Evolutionary conservation across 1,140 invertebrate genomes (phyloP).

Genomic region (Ceratoteleas bidentatus): DNA sequence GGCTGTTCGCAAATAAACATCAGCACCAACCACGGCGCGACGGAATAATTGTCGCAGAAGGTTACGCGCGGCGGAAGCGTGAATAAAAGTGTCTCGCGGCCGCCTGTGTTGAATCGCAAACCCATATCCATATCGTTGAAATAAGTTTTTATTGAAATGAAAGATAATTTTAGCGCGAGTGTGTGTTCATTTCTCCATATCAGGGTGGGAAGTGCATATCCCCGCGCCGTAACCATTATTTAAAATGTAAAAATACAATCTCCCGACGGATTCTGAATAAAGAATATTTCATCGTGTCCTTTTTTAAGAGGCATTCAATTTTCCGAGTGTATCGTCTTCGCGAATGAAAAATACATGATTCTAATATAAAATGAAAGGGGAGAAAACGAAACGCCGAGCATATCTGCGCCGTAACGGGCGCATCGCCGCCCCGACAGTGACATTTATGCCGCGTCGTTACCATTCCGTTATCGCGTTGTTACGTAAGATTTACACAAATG

Average conservation of each 20-base stretch:
- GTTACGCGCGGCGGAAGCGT: background rate
- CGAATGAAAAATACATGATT: constrained; percentile 61
- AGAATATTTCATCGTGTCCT: constrained; percentile 55
- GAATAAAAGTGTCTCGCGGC: constrained; percentile 4
- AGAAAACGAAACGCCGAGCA: constrained; percentile 53
- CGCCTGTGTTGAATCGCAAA: constrained; percentile 11
- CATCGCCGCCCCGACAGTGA: constrained; percentile 58
- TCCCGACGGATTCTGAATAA: constrained; percentile 49
- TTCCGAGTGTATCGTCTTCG: constrained; percentile 64
- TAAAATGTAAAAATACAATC: constrained; percentile 60
- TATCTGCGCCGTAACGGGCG: constrained; percentile 58
- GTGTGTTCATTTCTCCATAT: constrained; percentile 46
- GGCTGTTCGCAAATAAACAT: background rate
- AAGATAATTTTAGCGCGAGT: constrained; percentile 43
- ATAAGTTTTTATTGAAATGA: constrained; percentile 50
- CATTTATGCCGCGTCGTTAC: constrained; percentile 67
- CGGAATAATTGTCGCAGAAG: background rate
- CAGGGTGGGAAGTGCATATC: constrained; percentile 31
- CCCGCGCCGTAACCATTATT: constrained; percentile 44
- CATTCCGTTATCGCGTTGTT: constrained; percentile 67
- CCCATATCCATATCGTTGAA: constrained; percentile 23
- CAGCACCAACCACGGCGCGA: background rate
- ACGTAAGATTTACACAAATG: constrained; percentile 67
- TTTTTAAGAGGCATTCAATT: constrained; percentile 64
- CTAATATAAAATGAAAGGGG: constrained; percentile 65